Base-by-base conservation (phyloP, 2,797 vertebrate species). In the Crenuchus spilurus region DNA sequence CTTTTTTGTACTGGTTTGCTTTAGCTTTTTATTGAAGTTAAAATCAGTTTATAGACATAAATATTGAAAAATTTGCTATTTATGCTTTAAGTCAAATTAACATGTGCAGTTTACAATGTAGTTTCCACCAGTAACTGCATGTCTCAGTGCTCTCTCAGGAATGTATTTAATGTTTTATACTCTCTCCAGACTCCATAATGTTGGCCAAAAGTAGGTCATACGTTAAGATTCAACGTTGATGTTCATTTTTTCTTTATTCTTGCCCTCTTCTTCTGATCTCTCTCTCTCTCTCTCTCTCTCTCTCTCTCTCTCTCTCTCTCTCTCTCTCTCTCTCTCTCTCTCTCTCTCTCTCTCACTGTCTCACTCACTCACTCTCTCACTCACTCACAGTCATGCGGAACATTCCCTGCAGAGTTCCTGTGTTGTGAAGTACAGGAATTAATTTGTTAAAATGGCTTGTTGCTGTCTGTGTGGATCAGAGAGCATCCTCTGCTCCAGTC, bases 201-300 rank as follows among this genome's bases (percentile, higher is more conserved):
- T 35, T 60, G 3, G 20, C 20, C 20, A 20, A 37, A 60, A 60
- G 33, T 37, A 37, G 55, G 55, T 60, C 33, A 22, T 60, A 35
- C 11, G 20, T 60, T 60, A 60, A 22, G 31, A 37, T 60, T 60
- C 31, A 37, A 60, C 55, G n/a, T 60, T 60, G 55, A 20, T 69
- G 61, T 69, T 44, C 60, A 58, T 52, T 55, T 26, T 31, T 70
- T 57, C 51, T 70, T 48, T 70, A 63, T 61, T 44, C 55, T 58
- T 31, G 55, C 26, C 6, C 31, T 18, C 58, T 35, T 55, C 37
- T 33, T 42, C 60, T 68, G 20, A 6, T 8, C 3, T 35, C 33
- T 35, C 8, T 35, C 33, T 35, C 33, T 8, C 33, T 9, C 16
- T 1, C 14, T 13, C 6, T 6, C 1, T 48, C 41, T 48, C 66